Evolutionary conservation across 2,113 vertebrate species (phyloP), one percentile per base, ranked within the genome.

Genomic region (Leptosomus discolor): DNA sequence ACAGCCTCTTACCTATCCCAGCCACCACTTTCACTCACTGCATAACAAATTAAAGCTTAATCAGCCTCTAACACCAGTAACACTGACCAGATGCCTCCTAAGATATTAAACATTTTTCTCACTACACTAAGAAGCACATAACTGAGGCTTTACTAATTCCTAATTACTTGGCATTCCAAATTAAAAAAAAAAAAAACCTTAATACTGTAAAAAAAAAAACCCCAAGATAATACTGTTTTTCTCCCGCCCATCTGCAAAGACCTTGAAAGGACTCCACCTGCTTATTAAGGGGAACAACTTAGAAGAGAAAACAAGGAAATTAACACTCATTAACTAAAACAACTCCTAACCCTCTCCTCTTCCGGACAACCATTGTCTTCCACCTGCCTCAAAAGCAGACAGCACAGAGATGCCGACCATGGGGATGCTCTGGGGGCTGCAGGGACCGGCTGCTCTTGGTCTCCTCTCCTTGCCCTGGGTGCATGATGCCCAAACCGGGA

Each of bases 241-340:
- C 4, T 6, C 8, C 9, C 27, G 5, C 8, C 18, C 12, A 37
- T 30, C 30, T 36, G 41, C 54, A 94, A 94, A 88, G 80, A 34
- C 53, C 34, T 79, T 82, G 65, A 88, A 95, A 93, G n/a, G 53
- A 92, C 85, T 56, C 64, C 73, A 90, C 48, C 53, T 88, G 56
- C 71, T 96, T 90, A 85, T 92, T 90, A 85, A 93, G 32, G 32
- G 34, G 57, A 68, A 87, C 13, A n/a, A 83, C 69, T 85, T 27
- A 57, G 67, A 88, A 77, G 32, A 67, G 36, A 63, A 92, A 92
- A 85, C 54, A 89, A 93, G 45, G 63, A 94, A 94, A 88, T 82
- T 27, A 82, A 63, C 53, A 43, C 11, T 78, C 37, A 79, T 82
- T 87, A 92, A 73, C 91, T 65, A 60, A 90, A 93, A 71, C n/a